A percentile compares a stretch with the other conserved stretches of the same genome.
Conservation (phyloP, 1,140 invertebrate species). For the Drosophila sproati region DNA sequence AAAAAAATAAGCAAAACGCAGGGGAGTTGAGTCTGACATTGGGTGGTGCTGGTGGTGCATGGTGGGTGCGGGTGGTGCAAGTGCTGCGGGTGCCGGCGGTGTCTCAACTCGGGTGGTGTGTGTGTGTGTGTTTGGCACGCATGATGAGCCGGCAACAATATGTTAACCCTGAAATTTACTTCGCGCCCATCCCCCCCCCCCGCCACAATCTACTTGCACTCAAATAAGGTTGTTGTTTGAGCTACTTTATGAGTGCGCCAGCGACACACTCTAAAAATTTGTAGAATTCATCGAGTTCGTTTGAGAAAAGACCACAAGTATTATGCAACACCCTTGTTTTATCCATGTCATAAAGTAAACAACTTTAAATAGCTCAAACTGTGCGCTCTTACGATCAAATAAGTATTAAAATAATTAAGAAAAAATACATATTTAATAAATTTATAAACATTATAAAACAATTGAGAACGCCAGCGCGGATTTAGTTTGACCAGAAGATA, state of each 20-base stretch:
- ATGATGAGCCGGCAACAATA: conserved; percentile 75
- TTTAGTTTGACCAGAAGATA: too few relatives aligned
- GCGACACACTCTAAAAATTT: conserved; percentile 24
- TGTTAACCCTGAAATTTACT: conserved; percentile 80
- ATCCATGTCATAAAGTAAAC: too few relatives aligned
- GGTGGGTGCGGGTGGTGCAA: conserved; percentile 1
- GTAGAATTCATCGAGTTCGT: too few relatives aligned
- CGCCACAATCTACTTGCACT: neutral
- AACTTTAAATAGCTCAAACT: too few relatives aligned
- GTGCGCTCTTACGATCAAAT: too few relatives aligned
- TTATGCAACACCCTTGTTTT: too few relatives aligned
- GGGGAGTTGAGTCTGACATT: conserved; percentile 13
- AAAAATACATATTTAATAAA: too few relatives aligned
- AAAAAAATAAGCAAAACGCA: conserved; percentile 18
- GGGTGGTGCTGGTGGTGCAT: conserved; percentile 3
- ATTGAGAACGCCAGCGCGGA: too few relatives aligned
- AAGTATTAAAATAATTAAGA: too few relatives aligned
- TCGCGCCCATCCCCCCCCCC: neutral
- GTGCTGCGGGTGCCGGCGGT: conserved; percentile 3
- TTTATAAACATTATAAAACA: too few relatives aligned
- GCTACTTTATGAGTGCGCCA: conserved; percentile 35
- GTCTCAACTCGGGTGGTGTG: neutral
- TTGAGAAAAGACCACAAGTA: too few relatives aligned
- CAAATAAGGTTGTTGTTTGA: conserved; percentile 2
- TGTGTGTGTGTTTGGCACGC: conserved; percentile 28